Percentiles rank a stretch among this genome's conserved stretches.
These are phyloP conservation scores for Plodia interpunctella DNA, from an alignment of 1,140 invertebrate genomes.

Conservation along the genomic window DNA sequence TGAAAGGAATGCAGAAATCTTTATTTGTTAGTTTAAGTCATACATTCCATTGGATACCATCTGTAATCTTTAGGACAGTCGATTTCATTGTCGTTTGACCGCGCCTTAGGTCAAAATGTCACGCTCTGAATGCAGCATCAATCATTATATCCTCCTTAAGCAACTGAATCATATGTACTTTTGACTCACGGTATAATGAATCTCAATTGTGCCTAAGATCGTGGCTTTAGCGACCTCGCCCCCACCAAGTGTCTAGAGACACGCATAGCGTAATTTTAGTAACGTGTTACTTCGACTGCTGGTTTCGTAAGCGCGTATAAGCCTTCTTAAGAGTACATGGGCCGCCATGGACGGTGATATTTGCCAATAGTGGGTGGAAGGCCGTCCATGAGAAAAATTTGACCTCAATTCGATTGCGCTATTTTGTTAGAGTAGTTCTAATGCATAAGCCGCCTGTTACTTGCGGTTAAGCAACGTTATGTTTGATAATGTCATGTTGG, in stretches of 20 bases:
- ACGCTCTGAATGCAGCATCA: slow-evolving; percentile 18
- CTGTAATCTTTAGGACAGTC: background rate
- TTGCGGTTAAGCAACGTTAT: slow-evolving; percentile 19
- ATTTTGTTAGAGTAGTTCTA: slow-evolving; percentile 11
- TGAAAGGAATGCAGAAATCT: slow-evolving; percentile 41
- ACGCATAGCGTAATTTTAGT: slow-evolving; percentile 17
- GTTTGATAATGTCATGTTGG: slow-evolving; percentile 16
- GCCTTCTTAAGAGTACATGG: slow-evolving; percentile 23
- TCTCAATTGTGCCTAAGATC: slow-evolving; percentile 36
- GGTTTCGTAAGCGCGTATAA: slow-evolving; percentile 32
- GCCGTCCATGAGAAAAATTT: slow-evolving; percentile 43
- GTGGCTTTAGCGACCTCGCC: slow-evolving; percentile 31
- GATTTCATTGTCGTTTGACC: slow-evolving; percentile 10
- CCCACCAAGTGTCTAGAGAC: slow-evolving; percentile 31
- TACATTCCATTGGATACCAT: slow-evolving; percentile 7
- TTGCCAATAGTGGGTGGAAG: slow-evolving; percentile 18
- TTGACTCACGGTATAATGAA: slow-evolving; percentile 31
- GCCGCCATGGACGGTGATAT: slow-evolving; percentile 28
- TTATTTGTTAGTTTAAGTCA: slow-evolving; percentile 28
- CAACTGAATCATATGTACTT: slow-evolving; percentile 32
- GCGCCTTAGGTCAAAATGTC: slow-evolving; percentile 25
- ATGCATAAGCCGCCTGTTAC: slow-evolving; percentile 17
- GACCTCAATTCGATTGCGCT: slow-evolving; percentile 35
- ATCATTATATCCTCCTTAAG: slow-evolving; percentile 39
- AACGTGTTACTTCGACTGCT: slow-evolving; percentile 24